Conservation (phyloP, 1,140 invertebrate species). For the Heliconius hewitsoni region DNA sequence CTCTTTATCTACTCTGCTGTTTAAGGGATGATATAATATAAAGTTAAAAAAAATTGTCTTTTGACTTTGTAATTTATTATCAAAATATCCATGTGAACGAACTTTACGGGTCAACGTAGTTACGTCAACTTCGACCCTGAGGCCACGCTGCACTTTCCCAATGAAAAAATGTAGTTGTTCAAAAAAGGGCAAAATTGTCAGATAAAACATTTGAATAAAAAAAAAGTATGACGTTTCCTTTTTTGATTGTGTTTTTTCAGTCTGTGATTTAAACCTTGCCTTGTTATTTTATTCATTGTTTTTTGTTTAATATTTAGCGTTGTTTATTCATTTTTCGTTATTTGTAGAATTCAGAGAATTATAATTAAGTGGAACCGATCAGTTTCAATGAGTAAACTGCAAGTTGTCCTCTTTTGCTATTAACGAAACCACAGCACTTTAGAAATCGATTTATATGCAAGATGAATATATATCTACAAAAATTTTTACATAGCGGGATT, state of each 20-base stretch:
- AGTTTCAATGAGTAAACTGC: neutral
- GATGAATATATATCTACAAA: too few species aligned
- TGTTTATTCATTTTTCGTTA: too few species aligned
- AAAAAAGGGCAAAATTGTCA: conserved; percentile 31
- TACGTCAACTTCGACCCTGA: conserved; percentile 37
- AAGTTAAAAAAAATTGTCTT: neutral
- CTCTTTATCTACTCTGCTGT: too few species aligned
- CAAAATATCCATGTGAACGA: conserved; percentile 16
- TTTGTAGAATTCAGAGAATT: too few species aligned
- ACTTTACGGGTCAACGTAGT: conserved; percentile 23
- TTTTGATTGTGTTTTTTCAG: conserved; percentile 20
- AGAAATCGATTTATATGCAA: neutral
- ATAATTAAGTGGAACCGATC: too few species aligned
- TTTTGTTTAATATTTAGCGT: neutral
- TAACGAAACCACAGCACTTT: neutral
- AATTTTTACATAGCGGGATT: too few species aligned
- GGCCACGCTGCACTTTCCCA: conserved; percentile 39
- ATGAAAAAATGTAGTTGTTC: conserved; percentile 39
- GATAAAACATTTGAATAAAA: conserved; percentile 37
- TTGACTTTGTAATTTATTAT: neutral
- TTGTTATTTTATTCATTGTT: neutral
- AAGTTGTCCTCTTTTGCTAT: neutral
- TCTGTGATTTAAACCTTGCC: neutral
- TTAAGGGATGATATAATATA: too few species aligned
- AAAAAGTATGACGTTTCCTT: neutral